Base-by-base conservation (phyloP, 1,140 invertebrate genomes). In the Danaus plexippus region DNA sequence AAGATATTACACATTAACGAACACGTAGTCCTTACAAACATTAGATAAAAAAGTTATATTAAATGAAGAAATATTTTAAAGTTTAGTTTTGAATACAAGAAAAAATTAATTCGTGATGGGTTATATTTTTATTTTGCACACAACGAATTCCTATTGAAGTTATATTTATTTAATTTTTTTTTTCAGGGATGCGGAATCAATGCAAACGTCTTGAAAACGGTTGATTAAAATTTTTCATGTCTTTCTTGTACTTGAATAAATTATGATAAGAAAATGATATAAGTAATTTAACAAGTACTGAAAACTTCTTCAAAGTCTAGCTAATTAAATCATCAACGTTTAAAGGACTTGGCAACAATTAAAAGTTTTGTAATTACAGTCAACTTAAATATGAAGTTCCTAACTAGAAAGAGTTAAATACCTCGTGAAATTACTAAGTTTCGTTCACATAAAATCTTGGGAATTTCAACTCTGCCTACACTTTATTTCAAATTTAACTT, bases 151-250 rank as follows among this genome's bases (percentile, higher is more conserved):
- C n/a, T n/a, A n/a, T n/a, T n/a, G n/a, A n/a, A n/a, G n/a, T n/a
- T n/a, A n/a, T n/a, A n/a, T n/a, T 15, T 15, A 3, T 15, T 15
- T 15, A n/a, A n/a, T 15, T 15, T 15, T 54, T 52, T 63, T 43
- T 69, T 68, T 50, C 63, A 75, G 73, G 48, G 70, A 75, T 43
- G 64, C 61, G 1, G 66, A 72, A 52, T 75, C 73, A 0, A 55
- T 56, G 43, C 62, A 67, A 42, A 70, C 64, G 11, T 15, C 58
- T 9, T 61, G 49, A 61, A 15, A 49, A 42, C 11, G 46, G 43
- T 11, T 45, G 12, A 53, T 11, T 32, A 8, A 15, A 15, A 15
- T 15, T 15, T 15, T 15, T 15, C 15, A 15, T 15, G 15, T 15
- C 15, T 1, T 15, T 15, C 15, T 1, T 15, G 15, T 15, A 15